Conservation (phyloP, 2,113 vertebrate species). For the Lethenteron camtschaticum region DNA sequence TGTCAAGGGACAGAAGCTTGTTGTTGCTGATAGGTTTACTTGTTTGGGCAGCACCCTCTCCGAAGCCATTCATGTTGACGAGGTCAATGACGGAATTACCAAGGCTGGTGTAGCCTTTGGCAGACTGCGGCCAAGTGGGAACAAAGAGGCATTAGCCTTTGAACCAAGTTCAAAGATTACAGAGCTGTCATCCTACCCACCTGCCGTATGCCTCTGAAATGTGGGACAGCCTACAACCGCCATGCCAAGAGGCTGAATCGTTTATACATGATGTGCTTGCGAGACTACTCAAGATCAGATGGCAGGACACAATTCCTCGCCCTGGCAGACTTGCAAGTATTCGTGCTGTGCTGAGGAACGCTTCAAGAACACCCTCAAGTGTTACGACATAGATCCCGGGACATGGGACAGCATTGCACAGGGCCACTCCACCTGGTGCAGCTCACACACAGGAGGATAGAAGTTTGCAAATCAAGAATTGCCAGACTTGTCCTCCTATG, state of each 20-base stretch:
- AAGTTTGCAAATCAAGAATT: background rate
- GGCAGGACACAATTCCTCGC: background rate
- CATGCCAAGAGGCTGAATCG: background rate
- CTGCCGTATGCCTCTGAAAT: background rate
- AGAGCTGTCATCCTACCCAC: background rate
- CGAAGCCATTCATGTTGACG: background rate
- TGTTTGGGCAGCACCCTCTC: background rate
- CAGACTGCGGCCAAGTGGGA: background rate
- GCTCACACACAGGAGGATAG: background rate
- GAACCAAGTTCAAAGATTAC: background rate
- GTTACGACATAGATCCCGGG: background rate
- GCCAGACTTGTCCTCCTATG: background rate
- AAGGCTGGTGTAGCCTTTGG: background rate
- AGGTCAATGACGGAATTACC: background rate
- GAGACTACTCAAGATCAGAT: slow-evolving; percentile 1
- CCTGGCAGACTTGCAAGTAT: background rate
- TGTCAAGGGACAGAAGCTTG: background rate
- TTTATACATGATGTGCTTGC: background rate
- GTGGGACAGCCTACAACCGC: background rate
- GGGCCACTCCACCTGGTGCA: background rate
- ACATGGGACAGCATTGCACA: background rate
- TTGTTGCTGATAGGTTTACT: background rate
- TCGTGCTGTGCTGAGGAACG: background rate
- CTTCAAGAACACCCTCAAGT: background rate
- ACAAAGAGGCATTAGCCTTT: background rate